Evolutionary conservation across 2,888 invertebrate genomes (phyloP), one percentile per base, ranked within the genome.

Genomic region (Thelaira solivaga): DNA sequence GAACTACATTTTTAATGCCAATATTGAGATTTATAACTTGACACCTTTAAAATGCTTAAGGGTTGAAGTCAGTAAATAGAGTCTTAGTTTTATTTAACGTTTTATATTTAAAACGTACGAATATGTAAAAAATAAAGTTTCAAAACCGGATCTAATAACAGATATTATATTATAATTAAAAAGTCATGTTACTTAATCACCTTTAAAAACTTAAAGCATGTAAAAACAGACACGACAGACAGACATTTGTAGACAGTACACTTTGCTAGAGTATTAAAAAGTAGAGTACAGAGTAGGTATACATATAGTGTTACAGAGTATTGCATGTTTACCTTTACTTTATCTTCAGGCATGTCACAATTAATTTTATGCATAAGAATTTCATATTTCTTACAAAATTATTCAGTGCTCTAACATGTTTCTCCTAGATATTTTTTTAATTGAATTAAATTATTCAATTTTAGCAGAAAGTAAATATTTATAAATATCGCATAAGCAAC

Each of bases 311-410:
- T 24, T 45, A 18, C 51, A 16, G n/a, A 7, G 57, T 61, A 65
- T 78, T 71, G 78, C 78, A 78, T 78, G 78, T 74, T 61, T 45
- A 31, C 47, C 47, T 13, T 51, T 65, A 78, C 45, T 78, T 49
- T 65, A 78, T 78, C 78, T 74, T 71, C 41, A 78, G 69, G 65
- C 78, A 65, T 74, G 78, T 78, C 78, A 62, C 78, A 74, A 64
- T 34, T 78, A 78, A 78, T 78, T 78, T 78, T 78, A 78, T 78
- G 78, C 78, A 78, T 49, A 78, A 74, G 61, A 71, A 71, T 78
- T 78, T 78, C 78, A 78, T 78, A 78, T 61, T 65, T 78, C 43
- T 43, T 36, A 29, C 26, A 22, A 51, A 10, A 24, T 55, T 55
- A 16, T 31, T 29, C 34, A 24, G 47, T 7, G 16, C 11, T 43